phyloP scores from a whole-genome alignment of 2,113 vertebrate genomes.

The Vulpes lagopus region DNA sequence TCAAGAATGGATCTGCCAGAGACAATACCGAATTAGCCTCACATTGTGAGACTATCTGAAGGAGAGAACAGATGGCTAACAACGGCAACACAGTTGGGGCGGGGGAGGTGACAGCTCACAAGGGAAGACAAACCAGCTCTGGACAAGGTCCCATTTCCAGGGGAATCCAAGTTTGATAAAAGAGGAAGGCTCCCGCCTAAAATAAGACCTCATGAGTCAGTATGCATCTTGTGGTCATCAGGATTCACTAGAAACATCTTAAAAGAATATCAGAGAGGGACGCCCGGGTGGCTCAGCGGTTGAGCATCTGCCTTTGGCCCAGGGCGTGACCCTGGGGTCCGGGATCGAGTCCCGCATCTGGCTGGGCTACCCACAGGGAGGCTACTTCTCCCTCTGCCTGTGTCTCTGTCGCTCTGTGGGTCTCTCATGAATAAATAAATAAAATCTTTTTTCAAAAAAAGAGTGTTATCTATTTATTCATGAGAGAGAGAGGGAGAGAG shows the following conservation, averaged over 20 bases:
- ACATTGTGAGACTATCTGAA: not conserved
- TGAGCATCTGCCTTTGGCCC: too few species aligned
- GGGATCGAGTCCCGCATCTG: too few species aligned
- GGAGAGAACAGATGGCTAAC: not conserved
- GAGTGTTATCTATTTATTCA: too few species aligned
- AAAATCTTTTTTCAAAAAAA: too few species aligned
- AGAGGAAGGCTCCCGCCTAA: not conserved
- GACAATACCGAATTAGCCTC: not conserved
- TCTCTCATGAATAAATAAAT: too few species aligned
- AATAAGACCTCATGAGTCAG: not conserved
- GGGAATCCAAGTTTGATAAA: not conserved
- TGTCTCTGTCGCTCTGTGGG: too few species aligned
- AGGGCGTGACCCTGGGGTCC: too few species aligned
- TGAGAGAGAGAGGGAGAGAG: too few species aligned
- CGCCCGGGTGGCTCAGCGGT: too few species aligned
- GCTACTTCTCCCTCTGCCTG: too few species aligned
- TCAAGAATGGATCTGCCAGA: not conserved
- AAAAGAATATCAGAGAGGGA: conserved; percentile 18
- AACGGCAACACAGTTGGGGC: accelerated
- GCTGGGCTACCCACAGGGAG: too few species aligned
- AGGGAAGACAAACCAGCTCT: not conserved
- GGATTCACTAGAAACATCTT: not conserved
- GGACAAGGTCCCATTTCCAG: not conserved
- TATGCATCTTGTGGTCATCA: not conserved
- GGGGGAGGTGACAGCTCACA: not conserved